Evolutionary conservation across 2,888 invertebrate species (phyloP).

Genomic region (Agonum fuliginosum): DNA sequence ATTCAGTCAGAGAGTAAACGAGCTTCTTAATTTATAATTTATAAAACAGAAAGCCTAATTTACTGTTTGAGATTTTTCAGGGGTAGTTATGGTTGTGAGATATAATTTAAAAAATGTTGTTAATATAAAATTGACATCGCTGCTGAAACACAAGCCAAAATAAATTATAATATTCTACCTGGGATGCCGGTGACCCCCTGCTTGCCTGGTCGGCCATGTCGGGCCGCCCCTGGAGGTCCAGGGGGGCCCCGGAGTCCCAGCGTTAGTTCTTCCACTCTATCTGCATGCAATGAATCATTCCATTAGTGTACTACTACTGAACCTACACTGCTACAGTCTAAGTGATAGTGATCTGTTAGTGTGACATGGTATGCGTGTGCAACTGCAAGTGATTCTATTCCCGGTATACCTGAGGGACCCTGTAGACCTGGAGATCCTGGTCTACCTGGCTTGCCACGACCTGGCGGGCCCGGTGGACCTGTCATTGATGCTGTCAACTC

Average conservation of each 20-base stretch:
- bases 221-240: constrained; percentile 77
- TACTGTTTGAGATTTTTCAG: too few species aligned
- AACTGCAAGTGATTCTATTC: constrained; percentile 59
- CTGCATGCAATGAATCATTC: constrained; percentile 70
- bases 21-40: not conserved
- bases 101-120: too few species aligned
- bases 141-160: not conserved
- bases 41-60: too few species aligned
- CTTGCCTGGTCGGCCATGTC: constrained; percentile 75
- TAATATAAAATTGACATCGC: not conserved
- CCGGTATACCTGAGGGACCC: constrained; percentile 78
- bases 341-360: constrained; percentile 55
- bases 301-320: constrained; percentile 53
- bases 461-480: constrained; percentile 82
- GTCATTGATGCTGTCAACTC: constrained; percentile 80
- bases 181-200: constrained; percentile 76
- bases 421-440: constrained; percentile 82
- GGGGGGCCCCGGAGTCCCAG: constrained; percentile 81
- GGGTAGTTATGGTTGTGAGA: too few species aligned
- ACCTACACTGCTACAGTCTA: constrained; percentile 45
- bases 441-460: constrained; percentile 80
- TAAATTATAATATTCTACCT: constrained; percentile 70
- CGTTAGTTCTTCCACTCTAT: constrained; percentile 77
- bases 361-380: constrained; percentile 34
- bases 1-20: too few species aligned